phyloP scores from a whole-genome alignment of 1,140 invertebrate species.

The Delia radicum region DNA sequence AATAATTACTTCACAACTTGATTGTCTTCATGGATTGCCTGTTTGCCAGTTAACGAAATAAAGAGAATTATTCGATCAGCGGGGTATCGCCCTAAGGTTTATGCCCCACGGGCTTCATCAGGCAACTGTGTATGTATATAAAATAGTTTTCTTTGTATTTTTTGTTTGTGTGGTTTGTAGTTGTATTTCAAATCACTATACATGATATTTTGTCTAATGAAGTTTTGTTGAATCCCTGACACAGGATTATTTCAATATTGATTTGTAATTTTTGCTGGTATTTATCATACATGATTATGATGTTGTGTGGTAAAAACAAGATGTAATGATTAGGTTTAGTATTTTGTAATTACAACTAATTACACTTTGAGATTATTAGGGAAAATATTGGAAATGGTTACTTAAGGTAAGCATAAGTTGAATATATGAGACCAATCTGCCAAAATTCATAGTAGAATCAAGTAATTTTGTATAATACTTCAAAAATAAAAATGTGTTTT shows the following conservation, averaged over 20 bases:
- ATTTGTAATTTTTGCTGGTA: neutral
- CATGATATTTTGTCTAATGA: neutral
- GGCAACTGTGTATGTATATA: neutral
- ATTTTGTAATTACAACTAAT: neutral
- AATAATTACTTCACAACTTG: conserved; percentile 5
- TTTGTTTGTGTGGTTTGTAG: neutral
- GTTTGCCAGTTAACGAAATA: neutral
- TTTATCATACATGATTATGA: neutral
- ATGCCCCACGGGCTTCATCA: neutral
- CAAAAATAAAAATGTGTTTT: too few relatives aligned
- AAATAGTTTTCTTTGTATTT: neutral
- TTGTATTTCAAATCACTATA: neutral
- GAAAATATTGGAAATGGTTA: too few relatives aligned
- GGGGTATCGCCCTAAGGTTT: neutral
- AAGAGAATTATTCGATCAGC: neutral
- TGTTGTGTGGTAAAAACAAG: neutral
- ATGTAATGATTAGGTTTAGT: neutral
- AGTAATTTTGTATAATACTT: too few relatives aligned
- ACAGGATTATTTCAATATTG: neutral
- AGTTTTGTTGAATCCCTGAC: neutral
- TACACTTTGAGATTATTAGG: neutral
- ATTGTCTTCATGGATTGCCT: neutral
- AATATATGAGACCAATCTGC: too few relatives aligned
- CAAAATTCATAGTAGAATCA: too few relatives aligned
- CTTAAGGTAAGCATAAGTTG: too few relatives aligned